phyloP scores from a whole-genome alignment of 2,888 invertebrate species.

The Nasonovia ribisnigri region DNA sequence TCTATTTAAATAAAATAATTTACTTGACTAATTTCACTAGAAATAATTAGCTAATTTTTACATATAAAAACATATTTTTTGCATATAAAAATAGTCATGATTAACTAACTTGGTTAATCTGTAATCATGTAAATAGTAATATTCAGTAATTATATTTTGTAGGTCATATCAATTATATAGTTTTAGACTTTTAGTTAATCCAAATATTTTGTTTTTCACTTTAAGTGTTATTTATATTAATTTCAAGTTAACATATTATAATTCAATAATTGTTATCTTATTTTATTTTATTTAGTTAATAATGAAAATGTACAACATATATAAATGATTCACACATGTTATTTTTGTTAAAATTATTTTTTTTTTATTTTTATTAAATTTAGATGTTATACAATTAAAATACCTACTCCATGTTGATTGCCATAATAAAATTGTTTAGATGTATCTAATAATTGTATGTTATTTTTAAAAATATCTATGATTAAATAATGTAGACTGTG shows the following conservation, averaged over 20 bases:
- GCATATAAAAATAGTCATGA: background rate
- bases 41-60: slow-evolving; percentile 35
- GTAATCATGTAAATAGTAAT: background rate
- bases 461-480: background rate
- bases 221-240: slow-evolving; percentile 39
- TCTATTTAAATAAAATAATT: slow-evolving; percentile 23
- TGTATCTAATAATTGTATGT: background rate
- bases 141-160: slow-evolving; percentile 3
- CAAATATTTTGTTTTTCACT: slow-evolving; percentile 46
- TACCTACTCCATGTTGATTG: slow-evolving; percentile 36
- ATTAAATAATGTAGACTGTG: background rate
- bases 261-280: slow-evolving; percentile 52
- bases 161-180: slow-evolving; percentile 10
- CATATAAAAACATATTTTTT: background rate
- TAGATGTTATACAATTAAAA: slow-evolving; percentile 28
- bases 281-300: slow-evolving; percentile 49
- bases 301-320: slow-evolving; percentile 11
- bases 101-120: background rate
- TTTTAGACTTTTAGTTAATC: slow-evolving; percentile 27
- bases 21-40: slow-evolving; percentile 25
- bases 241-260: slow-evolving; percentile 8
- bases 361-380: slow-evolving; percentile 22
- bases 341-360: slow-evolving; percentile 42
- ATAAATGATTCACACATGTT: slow-evolving; percentile 18
- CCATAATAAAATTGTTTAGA: slow-evolving; percentile 55